A percentile compares a stretch with the other conserved stretches of the same genome.
Conservation (phyloP, 1,140 invertebrate species). For the Drosophila busckii region DNA sequence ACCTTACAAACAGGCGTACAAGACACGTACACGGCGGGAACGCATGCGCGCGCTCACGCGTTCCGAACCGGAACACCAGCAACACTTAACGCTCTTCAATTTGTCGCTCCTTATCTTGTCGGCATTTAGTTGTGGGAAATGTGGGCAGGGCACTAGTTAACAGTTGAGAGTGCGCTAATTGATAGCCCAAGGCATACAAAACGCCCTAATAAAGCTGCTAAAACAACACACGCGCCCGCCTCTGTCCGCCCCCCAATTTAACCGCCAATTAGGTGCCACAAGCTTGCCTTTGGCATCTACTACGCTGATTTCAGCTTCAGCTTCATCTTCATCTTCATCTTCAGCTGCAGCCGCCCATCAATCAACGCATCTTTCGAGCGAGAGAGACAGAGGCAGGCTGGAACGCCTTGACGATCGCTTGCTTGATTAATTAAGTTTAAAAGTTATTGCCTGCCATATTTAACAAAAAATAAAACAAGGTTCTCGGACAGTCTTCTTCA, state of each 20-base stretch:
- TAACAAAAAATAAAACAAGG: no score
- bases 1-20: slow-evolving; percentile 54
- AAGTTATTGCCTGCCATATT: slow-evolving; percentile 67
- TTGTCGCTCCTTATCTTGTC: slow-evolving; percentile 74
- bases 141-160: slow-evolving; percentile 48
- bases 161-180: slow-evolving; percentile 18
- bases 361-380: slow-evolving; percentile 42
- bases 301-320: no score
- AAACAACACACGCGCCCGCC: slow-evolving; percentile 15
- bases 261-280: slow-evolving; percentile 22
- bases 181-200: slow-evolving; percentile 1
- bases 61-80: slow-evolving; percentile 23
- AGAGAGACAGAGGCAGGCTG: slow-evolving; percentile 19
- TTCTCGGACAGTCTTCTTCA: slow-evolving; percentile 37
- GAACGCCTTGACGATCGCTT: slow-evolving; percentile 34
- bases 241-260: slow-evolving; percentile 41
- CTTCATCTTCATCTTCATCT: not conserved
- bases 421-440: slow-evolving; percentile 72
- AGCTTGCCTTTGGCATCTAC: no score
- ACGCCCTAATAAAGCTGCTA: slow-evolving; percentile 39
- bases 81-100: no score
- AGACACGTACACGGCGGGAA: slow-evolving; percentile 29
- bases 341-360: slow-evolving; percentile 33
- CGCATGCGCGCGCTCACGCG: slow-evolving; percentile 12
- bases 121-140: slow-evolving; percentile 44